Percentiles rank a stretch among this genome's conserved stretches.
These are phyloP conservation scores for Nephrocerus scutellatus DNA, from an alignment of 2,888 invertebrate species.

Conservation along the genomic window DNA sequence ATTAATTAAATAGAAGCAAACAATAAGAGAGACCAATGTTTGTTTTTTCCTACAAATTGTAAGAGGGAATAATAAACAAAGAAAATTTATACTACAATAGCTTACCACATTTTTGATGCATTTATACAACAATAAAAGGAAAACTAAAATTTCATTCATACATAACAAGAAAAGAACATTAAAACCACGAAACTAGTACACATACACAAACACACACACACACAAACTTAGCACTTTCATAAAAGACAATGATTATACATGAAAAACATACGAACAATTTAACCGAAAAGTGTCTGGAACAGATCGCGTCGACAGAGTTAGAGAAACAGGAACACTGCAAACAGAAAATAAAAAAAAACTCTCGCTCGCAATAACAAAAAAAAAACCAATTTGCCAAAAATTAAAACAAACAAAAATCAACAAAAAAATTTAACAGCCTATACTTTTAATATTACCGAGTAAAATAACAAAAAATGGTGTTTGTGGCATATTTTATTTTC, in stretches of 20 bases:
- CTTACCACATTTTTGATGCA: background rate
- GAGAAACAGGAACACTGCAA: too few species aligned
- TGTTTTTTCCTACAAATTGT: conserved; percentile 14
- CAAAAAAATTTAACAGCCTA: too few species aligned
- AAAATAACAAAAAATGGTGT: too few species aligned
- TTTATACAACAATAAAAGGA: conserved; percentile 1
- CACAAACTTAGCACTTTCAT: conserved; percentile 14
- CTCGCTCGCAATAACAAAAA: conserved; percentile 14
- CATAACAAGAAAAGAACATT: conserved; percentile 8
- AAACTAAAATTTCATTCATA: conserved; percentile 1
- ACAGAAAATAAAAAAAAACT: conserved; percentile 5
- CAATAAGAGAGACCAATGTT: conserved; percentile 6
- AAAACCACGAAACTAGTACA: conserved; percentile 19
- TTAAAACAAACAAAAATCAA: background rate
- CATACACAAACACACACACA: conserved; percentile 21
- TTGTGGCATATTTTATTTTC: conserved; percentile 9
- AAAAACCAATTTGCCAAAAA: background rate
- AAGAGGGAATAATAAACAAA: conserved; percentile 12
- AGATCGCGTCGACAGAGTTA: conserved; percentile 9
- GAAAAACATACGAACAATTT: conserved; percentile 7
- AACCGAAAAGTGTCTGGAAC: conserved; percentile 17
- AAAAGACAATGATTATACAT: conserved; percentile 13
- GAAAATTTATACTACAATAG: conserved; percentile 1
- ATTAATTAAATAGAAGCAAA: conserved; percentile 6
- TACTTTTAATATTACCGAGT: too few species aligned